phyloP scores from a whole-genome alignment of 2,888 invertebrate genomes.

The Actias luna region DNA sequence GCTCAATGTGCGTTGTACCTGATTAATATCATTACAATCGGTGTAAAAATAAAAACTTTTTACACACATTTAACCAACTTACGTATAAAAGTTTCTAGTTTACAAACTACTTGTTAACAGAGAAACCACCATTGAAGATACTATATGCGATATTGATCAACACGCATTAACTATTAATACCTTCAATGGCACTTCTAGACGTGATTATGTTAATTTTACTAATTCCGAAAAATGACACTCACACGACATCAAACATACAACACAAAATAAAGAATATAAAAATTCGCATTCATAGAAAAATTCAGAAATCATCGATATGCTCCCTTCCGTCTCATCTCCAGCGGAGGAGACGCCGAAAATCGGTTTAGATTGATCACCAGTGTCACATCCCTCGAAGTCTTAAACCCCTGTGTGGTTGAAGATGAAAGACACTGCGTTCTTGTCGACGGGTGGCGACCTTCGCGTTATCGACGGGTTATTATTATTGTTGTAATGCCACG shows the following conservation, averaged over 20 bases:
- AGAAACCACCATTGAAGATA: slow-evolving; percentile 38
- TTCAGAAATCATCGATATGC: slow-evolving; percentile 52
- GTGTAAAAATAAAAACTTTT: slow-evolving; percentile 65
- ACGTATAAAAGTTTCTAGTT: slow-evolving; percentile 64
- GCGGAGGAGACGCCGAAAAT: slow-evolving; percentile 36
- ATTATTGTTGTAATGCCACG: slow-evolving; percentile 90
- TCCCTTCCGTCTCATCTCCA: slow-evolving; percentile 42
- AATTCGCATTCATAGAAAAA: slow-evolving; percentile 9
- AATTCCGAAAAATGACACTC: slow-evolving; percentile 34
- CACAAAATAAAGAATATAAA: not conserved
- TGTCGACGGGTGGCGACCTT: slow-evolving; percentile 76
- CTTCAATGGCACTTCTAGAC: slow-evolving; percentile 20
- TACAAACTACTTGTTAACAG: slow-evolving; percentile 31
- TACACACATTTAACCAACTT: slow-evolving; percentile 59
- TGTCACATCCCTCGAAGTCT: not conserved
- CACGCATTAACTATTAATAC: slow-evolving; percentile 23
- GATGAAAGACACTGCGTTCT: slow-evolving; percentile 79
- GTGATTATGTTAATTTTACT: slow-evolving; percentile 40
- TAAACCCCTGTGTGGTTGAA: slow-evolving; percentile 90
- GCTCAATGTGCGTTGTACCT: slow-evolving; percentile 57
- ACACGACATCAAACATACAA: slow-evolving; percentile 8
- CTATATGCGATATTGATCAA: slow-evolving; percentile 20
- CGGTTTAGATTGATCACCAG: slow-evolving; percentile 30
- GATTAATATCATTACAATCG: slow-evolving; percentile 52
- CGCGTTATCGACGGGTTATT: slow-evolving; percentile 83